These are phyloP conservation scores for Ichneumon xanthorius DNA, from an alignment of 2,888 invertebrate genomes.

Conservation along the genomic window DNA sequence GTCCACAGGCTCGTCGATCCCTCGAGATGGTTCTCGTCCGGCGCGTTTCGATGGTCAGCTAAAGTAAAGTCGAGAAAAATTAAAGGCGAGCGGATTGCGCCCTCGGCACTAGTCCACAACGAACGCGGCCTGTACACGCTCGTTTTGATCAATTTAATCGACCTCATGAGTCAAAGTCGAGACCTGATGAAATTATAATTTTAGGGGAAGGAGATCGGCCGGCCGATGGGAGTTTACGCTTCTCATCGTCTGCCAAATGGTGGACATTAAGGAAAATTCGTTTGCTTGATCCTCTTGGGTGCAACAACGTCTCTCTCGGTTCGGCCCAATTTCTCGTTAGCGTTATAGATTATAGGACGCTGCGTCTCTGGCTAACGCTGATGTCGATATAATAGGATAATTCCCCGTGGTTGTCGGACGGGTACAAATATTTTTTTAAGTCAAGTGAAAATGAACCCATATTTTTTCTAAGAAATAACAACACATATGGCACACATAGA, in stretches of 20 bases:
- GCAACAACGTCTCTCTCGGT: slow-evolving; percentile 13
- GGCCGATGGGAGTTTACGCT: slow-evolving; percentile 34
- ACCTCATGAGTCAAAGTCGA: slow-evolving; percentile 42
- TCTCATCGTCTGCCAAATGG: slow-evolving; percentile 73
- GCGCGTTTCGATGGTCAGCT: slow-evolving; percentile 12
- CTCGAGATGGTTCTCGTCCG: not conserved
- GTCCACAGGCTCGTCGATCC: slow-evolving; percentile 28
- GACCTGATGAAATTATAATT: slow-evolving; percentile 81
- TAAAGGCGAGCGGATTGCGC: slow-evolving; percentile 33
- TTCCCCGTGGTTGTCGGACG: slow-evolving; percentile 65
- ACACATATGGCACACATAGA: not conserved
- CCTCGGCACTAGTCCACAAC: slow-evolving; percentile 45
- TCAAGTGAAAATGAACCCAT: not conserved
- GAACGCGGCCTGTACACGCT: slow-evolving; percentile 22
- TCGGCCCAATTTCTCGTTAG: slow-evolving; percentile 28
- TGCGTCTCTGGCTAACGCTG: slow-evolving; percentile 66
- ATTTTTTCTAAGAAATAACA: not conserved
- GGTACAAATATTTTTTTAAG: slow-evolving; percentile 14
- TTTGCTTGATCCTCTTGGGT: slow-evolving; percentile 39
- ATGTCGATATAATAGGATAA: slow-evolving; percentile 80
- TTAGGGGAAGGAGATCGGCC: slow-evolving; percentile 60
- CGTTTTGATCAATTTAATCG: slow-evolving; percentile 63
- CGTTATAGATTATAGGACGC: slow-evolving; percentile 5
- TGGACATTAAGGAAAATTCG: slow-evolving; percentile 74
- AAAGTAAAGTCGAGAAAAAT: slow-evolving; percentile 12